Conservation (phyloP, 2,888 invertebrate genomes). For the Cosmia trapezina region DNA sequence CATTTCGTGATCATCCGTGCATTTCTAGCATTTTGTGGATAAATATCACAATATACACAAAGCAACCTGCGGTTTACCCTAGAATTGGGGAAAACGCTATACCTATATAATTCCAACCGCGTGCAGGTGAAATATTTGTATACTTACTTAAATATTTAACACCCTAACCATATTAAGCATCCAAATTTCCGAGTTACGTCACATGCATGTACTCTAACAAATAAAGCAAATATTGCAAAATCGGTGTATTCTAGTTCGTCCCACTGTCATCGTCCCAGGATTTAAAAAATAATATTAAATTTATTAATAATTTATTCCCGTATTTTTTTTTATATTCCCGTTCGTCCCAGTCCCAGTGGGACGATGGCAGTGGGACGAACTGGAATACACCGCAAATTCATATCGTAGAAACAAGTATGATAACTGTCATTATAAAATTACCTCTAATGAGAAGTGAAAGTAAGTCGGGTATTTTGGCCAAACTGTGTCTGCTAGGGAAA, state of each 20-base stretch:
- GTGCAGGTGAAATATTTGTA: not conserved
- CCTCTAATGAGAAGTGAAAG: conserved; percentile 82
- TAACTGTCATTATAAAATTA: conserved; percentile 45
- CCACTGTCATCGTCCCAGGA: too few species aligned
- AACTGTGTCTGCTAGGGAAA: conserved; percentile 78
- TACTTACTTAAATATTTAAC: conserved; percentile 9
- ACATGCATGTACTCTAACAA: not conserved
- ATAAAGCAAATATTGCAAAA: not conserved
- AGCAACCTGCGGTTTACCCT: not conserved
- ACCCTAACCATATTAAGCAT: not conserved
- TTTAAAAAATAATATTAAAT: too few species aligned
- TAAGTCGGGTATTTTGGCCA: conserved; percentile 82
- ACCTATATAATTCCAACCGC: not conserved
- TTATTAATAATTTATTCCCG: too few species aligned
- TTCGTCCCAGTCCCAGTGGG: too few species aligned
- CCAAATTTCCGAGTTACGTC: not conserved
- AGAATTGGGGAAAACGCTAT: not conserved
- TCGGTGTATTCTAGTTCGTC: too few species aligned
- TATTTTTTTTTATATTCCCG: too few species aligned
- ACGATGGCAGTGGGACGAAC: too few species aligned
- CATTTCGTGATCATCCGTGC: not conserved
- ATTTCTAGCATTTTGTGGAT: not conserved
- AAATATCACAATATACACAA: not conserved
- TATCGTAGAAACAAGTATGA: not conserved
- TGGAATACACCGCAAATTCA: not conserved